Evolutionary conservation across 2,113 vertebrate genomes (phyloP), one percentile per base, ranked within the genome.

Genomic region (Ibidorhyncha struthersii): DNA sequence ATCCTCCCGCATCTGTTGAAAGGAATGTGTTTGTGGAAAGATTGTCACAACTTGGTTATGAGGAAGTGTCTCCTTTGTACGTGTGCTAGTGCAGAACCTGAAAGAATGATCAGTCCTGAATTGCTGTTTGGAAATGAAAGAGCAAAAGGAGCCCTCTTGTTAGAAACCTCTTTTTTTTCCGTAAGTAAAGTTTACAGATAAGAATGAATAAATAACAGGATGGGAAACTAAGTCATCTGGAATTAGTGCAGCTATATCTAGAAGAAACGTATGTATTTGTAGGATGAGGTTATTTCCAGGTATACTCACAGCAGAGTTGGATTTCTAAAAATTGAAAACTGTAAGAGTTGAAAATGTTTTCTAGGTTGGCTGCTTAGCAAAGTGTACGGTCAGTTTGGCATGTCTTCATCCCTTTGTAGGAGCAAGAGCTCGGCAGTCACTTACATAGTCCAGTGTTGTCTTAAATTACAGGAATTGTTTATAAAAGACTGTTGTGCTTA

Each of bases 371-470:
- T 34, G 6, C 80, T 52, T 16, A 61, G 56, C 16, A 53, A 18
- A 79, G 47, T 0, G 0, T 27, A 8, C 12, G 34, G 43, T 61
- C 21, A 17, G 5, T 61, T 94, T 58, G 36, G 26, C 9, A 1
- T 23, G 10, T 78, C 38, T 84, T 83, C 7, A 2, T 50, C 65
- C 7, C 25, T 71, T 38, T 56, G 66, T 21, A n/a, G 32, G 10
- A 70, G 30, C 55, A 63, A 32, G 73, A 43, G 11, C 76, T 63
- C 10, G 6, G 18, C 29, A 41, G 41, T 58, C 21, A 4, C 34
- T 9, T 8, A 3, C 2, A 0, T 40, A 34, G 65, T 59, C 61
- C 12, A 8, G 4, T n/a, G 12, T 65, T 0, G 0, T 25, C 58
- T 88, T 69, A 52, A 82, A 52, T 40, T 50, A 18, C 26, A 65